These are phyloP conservation scores for Trachops cirrhosus DNA, from an alignment of 2,797 vertebrate species.

Conservation along the genomic window DNA sequence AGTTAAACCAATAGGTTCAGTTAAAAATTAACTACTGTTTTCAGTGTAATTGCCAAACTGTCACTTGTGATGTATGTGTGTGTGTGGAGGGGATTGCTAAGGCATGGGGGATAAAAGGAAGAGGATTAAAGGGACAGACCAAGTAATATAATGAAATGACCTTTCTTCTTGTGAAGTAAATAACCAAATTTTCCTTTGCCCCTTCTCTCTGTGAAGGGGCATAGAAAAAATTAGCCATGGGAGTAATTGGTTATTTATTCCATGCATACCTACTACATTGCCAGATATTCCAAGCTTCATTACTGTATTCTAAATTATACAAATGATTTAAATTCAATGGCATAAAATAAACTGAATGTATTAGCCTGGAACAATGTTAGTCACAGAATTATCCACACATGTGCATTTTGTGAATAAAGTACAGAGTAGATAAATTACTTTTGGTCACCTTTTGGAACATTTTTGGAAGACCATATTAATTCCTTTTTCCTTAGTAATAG, in stretches of 20 bases:
- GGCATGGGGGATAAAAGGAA: not conserved
- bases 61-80: not conserved
- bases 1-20: not conserved
- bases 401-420: not conserved
- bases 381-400: not conserved
- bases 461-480: not conserved
- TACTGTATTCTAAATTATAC: not conserved
- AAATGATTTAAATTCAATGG: not conserved
- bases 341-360: not conserved
- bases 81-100: not conserved
- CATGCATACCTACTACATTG: not conserved
- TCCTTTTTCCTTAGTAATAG: not conserved
- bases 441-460: not conserved
- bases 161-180: constrained; percentile 20
- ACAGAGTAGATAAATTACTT: not conserved
- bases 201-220: not conserved
- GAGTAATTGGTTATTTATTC: not conserved
- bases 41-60: not conserved
- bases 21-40: constrained; percentile 22
- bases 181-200: not conserved
- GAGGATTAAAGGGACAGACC: not conserved
- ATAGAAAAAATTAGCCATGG: not conserved
- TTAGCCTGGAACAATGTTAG: not conserved
- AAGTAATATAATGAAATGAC: not conserved
- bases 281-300: not conserved